Evolutionary conservation across 53 echinoderm and acorn worm genomes (phyloP).

Genomic region (Patiria pectinifera): DNA sequence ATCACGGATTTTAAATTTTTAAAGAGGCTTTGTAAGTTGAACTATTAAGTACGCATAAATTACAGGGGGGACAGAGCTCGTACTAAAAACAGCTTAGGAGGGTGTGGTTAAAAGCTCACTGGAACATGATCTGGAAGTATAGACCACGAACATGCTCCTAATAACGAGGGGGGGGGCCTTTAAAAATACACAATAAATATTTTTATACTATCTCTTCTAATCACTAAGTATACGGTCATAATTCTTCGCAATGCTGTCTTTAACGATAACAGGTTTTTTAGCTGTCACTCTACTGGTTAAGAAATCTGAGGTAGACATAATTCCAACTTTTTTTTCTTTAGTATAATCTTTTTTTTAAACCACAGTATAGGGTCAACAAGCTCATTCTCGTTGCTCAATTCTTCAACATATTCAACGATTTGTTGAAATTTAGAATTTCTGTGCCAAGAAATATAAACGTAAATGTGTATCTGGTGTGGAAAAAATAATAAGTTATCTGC

Average conservation of each 20-base stretch:
- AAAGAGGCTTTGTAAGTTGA: not conserved
- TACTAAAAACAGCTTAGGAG: not conserved
- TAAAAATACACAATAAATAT: not conserved
- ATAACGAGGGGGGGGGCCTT: not conserved
- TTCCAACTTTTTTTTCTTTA: not conserved
- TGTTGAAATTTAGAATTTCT: too few species aligned
- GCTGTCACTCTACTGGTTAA: not conserved
- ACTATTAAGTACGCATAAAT: conserved; percentile 31
- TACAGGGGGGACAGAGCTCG: not conserved
- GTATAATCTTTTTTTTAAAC: too few species aligned
- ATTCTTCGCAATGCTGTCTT: not conserved
- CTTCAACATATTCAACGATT: too few species aligned
- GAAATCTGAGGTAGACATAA: not conserved
- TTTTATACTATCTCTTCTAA: not conserved
- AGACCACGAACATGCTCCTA: too few species aligned
- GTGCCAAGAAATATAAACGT: too few species aligned
- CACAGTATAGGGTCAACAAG: too few species aligned
- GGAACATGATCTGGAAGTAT: too few species aligned
- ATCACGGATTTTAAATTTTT: not conserved
- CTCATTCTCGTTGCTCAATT: too few species aligned
- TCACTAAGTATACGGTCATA: not conserved
- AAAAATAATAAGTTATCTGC: too few species aligned
- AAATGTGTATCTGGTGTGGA: too few species aligned
- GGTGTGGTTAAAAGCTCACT: not conserved
- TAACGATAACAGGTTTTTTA: not conserved